phyloP scores from a whole-genome alignment of 2,797 vertebrate species.

The Lepilemur septentrionalis region DNA sequence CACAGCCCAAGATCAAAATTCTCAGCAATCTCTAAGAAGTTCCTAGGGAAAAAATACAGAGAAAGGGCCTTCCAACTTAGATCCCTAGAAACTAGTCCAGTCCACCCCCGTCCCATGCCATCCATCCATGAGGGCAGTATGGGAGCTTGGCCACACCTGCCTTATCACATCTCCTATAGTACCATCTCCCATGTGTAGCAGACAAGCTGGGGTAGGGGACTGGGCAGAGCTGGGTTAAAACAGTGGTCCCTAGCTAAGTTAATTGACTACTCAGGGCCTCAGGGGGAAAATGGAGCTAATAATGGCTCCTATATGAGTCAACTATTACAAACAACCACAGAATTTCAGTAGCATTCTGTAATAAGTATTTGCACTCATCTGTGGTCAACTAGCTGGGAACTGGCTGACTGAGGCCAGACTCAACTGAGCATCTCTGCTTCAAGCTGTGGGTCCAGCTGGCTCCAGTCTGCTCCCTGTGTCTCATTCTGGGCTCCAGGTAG shows the following conservation, averaged over 20 bases:
- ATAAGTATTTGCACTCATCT: background rate
- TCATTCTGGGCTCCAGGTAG: background rate
- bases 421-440: background rate
- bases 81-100: background rate
- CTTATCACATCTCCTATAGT: background rate
- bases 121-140: background rate
- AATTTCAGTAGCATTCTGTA: background rate
- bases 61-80: background rate
- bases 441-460: background rate
- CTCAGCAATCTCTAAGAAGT: constrained; percentile 1
- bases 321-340: background rate
- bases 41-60: background rate
- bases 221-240: background rate
- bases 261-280: background rate
- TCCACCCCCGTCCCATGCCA: background rate
- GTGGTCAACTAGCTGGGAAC: background rate
- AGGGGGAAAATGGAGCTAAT: background rate
- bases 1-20: background rate
- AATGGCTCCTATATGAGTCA: background rate
- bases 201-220: background rate
- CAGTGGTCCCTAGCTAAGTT: background rate
- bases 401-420: background rate
- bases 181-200: background rate
- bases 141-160: background rate
- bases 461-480: background rate